Conservation (phyloP, 2,797 vertebrate species). For the Cryptoblepharus egeriae region DNA sequence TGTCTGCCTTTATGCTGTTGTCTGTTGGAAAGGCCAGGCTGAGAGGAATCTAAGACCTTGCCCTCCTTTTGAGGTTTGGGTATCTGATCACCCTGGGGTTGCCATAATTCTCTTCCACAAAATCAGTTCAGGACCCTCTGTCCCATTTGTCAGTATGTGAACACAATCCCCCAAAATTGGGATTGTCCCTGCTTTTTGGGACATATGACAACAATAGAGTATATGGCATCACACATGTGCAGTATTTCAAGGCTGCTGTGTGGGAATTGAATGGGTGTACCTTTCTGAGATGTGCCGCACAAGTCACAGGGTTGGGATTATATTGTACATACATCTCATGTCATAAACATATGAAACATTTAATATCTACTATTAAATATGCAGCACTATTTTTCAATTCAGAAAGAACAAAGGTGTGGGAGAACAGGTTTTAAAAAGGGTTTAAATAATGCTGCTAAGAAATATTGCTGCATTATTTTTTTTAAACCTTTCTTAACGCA, state of each 20-base stretch:
- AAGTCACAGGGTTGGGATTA: conserved; percentile 59
- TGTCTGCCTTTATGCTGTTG: too few relatives aligned
- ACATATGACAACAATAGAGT: too few relatives aligned
- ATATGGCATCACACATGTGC: conserved; percentile 32
- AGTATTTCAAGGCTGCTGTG: conserved; percentile 17
- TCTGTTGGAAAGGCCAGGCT: too few relatives aligned
- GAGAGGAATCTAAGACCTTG: too few relatives aligned
- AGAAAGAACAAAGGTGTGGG: conserved; percentile 67
- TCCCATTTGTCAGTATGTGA: too few relatives aligned
- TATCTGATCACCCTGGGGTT: too few relatives aligned
- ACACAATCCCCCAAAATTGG: too few relatives aligned
- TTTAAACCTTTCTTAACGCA: conserved; percentile 55
- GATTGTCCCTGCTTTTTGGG: too few relatives aligned
- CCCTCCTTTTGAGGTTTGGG: too few relatives aligned
- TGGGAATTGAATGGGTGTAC: conserved; percentile 26
- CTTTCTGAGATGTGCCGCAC: conserved; percentile 4
- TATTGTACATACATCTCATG: conserved; percentile 68
- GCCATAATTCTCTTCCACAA: too few relatives aligned
- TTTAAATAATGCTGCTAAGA: conserved; percentile 75
- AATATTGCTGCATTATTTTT: conserved; percentile 62
- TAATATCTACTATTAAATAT: conserved; percentile 73
- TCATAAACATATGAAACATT: conserved; percentile 76
- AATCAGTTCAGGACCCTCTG: too few relatives aligned
- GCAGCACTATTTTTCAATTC: conserved; percentile 59
- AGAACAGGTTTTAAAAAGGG: conserved; percentile 63